phyloP scores from a whole-genome alignment of 2,113 vertebrate genomes.

The Pionites leucogaster region DNA sequence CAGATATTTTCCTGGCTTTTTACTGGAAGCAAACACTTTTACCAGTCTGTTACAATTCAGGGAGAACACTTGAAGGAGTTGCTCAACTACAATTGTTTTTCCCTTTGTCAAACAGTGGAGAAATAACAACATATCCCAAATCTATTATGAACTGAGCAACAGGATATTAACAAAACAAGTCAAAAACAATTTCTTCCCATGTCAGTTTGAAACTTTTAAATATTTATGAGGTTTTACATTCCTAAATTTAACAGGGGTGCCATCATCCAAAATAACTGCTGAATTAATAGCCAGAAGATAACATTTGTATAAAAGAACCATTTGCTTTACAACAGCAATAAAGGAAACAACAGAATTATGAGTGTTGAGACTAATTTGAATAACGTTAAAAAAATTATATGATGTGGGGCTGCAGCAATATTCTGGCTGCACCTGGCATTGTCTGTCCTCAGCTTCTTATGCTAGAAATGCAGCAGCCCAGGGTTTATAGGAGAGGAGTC shows the following conservation, averaged over 20 bases:
- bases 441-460: slow-evolving; percentile 51
- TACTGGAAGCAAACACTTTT: not conserved
- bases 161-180: slow-evolving; percentile 74
- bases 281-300: slow-evolving; percentile 81
- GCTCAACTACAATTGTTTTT: slow-evolving; percentile 11
- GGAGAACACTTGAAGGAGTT: not conserved
- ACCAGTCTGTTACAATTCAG: not conserved
- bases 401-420: slow-evolving; percentile 23
- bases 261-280: slow-evolving; percentile 78
- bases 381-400: slow-evolving; percentile 71
- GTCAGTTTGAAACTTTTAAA: slow-evolving; percentile 71
- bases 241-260: slow-evolving; percentile 76
- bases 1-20: not conserved
- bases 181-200: slow-evolving; percentile 65
- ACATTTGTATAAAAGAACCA: slow-evolving; percentile 80
- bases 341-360: slow-evolving; percentile 80
- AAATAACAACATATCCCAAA: slow-evolving; percentile 35
- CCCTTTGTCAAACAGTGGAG: not conserved
- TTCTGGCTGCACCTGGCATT: slow-evolving; percentile 59
- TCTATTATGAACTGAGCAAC: slow-evolving; percentile 51
- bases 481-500: slow-evolving; percentile 56
- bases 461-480: slow-evolving; percentile 52
- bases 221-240: slow-evolving; percentile 73
- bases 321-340: slow-evolving; percentile 81
- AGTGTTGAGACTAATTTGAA: slow-evolving; percentile 76